phyloP scores from a whole-genome alignment of 2,797 vertebrate genomes.

The Threskiornis aethiopicus region DNA sequence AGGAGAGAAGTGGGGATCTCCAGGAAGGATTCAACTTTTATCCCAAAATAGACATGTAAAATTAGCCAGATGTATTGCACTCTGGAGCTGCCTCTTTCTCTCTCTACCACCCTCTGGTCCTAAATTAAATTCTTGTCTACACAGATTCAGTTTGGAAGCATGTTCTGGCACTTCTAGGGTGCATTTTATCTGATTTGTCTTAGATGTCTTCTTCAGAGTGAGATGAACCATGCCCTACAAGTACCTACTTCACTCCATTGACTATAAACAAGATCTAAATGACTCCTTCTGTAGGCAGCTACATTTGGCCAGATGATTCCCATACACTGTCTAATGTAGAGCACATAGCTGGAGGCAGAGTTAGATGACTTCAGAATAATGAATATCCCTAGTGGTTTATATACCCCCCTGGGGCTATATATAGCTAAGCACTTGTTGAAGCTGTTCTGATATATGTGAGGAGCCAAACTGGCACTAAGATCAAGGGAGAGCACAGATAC shows the following conservation, averaged over 20 bases:
- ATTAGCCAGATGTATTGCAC: neutral
- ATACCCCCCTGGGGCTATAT: neutral
- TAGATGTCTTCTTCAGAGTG: neutral
- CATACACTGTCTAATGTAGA: neutral
- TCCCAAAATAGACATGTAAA: neutral
- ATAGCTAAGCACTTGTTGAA: neutral
- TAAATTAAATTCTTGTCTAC: neutral
- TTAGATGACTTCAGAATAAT: slow-evolving; percentile 15
- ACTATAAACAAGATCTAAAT: neutral
- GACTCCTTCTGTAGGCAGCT: neutral
- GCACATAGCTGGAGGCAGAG: neutral
- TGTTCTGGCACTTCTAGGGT: neutral
- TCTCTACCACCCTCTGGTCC: neutral
- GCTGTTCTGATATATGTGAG: neutral
- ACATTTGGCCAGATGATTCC: neutral
- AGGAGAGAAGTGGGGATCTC: neutral
- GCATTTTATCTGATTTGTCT: neutral
- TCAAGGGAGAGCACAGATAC: neutral
- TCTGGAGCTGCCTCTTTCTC: neutral
- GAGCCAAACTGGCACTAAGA: neutral
- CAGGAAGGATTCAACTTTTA: neutral
- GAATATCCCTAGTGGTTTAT: neutral
- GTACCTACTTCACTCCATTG: neutral
- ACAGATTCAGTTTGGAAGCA: neutral
- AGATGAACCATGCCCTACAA: neutral